Evolutionary conservation across 2,797 vertebrate genomes (phyloP).

Genomic region (Balearica regulorum): DNA sequence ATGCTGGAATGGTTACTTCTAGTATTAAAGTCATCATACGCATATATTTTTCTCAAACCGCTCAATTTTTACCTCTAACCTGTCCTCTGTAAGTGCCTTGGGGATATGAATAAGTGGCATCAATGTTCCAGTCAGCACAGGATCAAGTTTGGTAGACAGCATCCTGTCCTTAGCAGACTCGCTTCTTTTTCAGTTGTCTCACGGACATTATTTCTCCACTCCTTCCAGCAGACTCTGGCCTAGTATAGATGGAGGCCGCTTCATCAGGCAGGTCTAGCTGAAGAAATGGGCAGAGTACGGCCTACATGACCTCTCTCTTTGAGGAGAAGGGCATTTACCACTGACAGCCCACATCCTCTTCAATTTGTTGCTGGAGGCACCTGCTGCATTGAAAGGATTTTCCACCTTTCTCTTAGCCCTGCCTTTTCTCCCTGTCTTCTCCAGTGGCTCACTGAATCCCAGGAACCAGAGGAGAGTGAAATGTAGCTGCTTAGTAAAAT

Average conservation of each 20-base stretch:
- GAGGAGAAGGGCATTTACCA: not conserved
- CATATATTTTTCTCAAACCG: not conserved
- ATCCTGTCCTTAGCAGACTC: not conserved
- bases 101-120: not conserved
- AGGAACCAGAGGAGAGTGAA: not conserved
- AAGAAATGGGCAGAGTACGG: not conserved
- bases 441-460: not conserved
- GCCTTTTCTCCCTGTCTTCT: not conserved
- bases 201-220: not conserved
- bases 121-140: not conserved
- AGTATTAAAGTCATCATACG: not conserved
- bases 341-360: not conserved
- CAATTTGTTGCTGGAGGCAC: not conserved
- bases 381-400: not conserved
- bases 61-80: not conserved
- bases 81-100: not conserved
- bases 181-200: not conserved
- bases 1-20: not conserved
- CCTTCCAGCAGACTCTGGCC: not conserved
- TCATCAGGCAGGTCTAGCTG: not conserved
- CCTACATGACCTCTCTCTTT: not conserved
- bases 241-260: not conserved
- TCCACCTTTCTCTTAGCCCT: not conserved
- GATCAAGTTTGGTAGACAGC: not conserved
- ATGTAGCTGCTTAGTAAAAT: not conserved